Percentiles rank a stretch among this genome's conserved stretches.
phyloP scores from a whole-genome alignment of 2,888 invertebrate genomes.

The Orthonevra nobilis region DNA sequence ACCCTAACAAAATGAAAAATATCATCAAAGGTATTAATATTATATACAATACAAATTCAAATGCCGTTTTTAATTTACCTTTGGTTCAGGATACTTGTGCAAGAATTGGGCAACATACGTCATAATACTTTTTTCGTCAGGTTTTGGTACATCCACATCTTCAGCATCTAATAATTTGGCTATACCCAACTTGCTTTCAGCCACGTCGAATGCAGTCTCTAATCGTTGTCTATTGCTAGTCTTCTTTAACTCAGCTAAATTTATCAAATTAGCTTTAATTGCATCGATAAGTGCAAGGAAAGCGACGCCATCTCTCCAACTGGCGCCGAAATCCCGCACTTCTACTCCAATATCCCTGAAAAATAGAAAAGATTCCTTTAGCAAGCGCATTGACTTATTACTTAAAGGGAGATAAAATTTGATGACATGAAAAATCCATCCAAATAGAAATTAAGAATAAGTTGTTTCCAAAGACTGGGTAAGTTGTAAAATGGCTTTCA shows the following conservation, averaged over 20 bases:
- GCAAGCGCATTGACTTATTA: too few relatives aligned
- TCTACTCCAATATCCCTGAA: slow-evolving; percentile 91
- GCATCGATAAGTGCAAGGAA: slow-evolving; percentile 97
- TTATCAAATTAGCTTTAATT: slow-evolving; percentile 95
- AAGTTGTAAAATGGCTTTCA: too few relatives aligned
- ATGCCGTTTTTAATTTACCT: slow-evolving; percentile 79
- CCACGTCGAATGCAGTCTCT: slow-evolving; percentile 95
- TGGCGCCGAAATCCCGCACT: slow-evolving; percentile 95
- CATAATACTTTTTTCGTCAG: slow-evolving; percentile 98
- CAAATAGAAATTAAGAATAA: too few relatives aligned
- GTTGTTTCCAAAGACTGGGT: too few relatives aligned
- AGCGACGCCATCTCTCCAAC: slow-evolving; percentile 97
- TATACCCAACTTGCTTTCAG: slow-evolving; percentile 94
- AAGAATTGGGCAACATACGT: slow-evolving; percentile 99
- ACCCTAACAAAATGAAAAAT: slow-evolving; percentile 79
- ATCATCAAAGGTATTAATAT: background rate
- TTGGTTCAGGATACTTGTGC: slow-evolving; percentile 95
- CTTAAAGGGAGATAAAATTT: too few relatives aligned
- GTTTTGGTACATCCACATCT: slow-evolving; percentile 96
- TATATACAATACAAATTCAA: background rate
- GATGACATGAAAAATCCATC: too few relatives aligned
- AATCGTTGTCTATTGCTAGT: slow-evolving; percentile 90
- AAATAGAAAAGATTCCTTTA: too few relatives aligned
- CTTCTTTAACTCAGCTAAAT: slow-evolving; percentile 89
- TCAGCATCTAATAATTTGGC: slow-evolving; percentile 95